Base-by-base conservation (phyloP, 2,797 vertebrate species). In the Eupleurogrammus muticus region DNA sequence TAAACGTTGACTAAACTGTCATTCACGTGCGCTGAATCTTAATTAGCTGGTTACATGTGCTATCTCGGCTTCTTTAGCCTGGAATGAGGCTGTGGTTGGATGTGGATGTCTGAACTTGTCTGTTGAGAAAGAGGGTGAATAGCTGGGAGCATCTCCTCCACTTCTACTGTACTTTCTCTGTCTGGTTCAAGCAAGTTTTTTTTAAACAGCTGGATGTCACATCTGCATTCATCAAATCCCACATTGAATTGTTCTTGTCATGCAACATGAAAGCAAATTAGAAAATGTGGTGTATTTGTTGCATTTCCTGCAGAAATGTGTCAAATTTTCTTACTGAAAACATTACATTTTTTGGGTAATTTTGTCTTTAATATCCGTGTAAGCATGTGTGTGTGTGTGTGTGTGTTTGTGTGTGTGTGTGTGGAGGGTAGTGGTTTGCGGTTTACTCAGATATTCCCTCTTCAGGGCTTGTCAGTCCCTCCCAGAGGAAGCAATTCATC, bases 401-500 rank as follows among this genome's bases (percentile, higher is more conserved):
- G 14, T n/a, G n/a, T n/a, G n/a, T n/a, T 46, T 67, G 36, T 8
- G 10, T 52, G 10, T 38, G 56, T 70, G 61, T 36, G 40, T 54
- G 38, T 53, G 54, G 4, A 16, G 4, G 38, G 61, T 23, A 21
- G 78, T 51, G 59, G 73, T 73, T 71, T 72, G 73, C 2, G 58
- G 51, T 78, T 53, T 57, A 73, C 67, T 88, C 74, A 86, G 67
- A 84, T 85, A 89, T 88, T 82, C 81, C 85, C 54, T 81, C 83
- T 88, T 53, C 60, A 63, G 77, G 80, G 80, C 68, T 67, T 1
- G 2, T 53, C 57, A 9, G 35, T 78, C 53, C 58, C 69, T 76
- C 67, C 50, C 67, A 68, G 44, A 49, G 20, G 38, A 53, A 75
- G 69, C 35, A 74, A 49, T 70, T 74, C 53, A 71, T 62, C 38